Percentiles rank a stretch among this genome's conserved stretches.
These are phyloP conservation scores for Australoheros facetus DNA, from an alignment of 2,797 vertebrate genomes.

Conservation along the genomic window DNA sequence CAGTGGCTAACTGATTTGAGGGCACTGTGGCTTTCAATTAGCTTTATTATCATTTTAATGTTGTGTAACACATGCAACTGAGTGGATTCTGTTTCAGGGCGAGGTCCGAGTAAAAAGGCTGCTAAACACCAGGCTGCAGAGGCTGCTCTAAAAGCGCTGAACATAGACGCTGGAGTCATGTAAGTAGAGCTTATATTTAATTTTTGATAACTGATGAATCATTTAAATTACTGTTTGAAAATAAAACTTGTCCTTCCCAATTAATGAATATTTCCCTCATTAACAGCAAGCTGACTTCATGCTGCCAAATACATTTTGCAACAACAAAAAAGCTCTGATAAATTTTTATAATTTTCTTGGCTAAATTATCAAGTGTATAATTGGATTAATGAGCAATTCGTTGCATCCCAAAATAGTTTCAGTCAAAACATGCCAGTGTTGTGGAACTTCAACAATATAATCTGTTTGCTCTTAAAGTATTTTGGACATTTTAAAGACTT, in stretches of 20 bases:
- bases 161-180: conserved; percentile 74
- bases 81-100: conserved; percentile 75
- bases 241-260: neutral
- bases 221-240: neutral
- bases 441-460: neutral
- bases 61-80: neutral
- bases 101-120: conserved; percentile 90
- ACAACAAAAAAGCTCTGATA: neutral
- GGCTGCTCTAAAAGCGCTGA: conserved; percentile 83
- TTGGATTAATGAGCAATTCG: neutral
- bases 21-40: neutral
- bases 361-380: neutral
- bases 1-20: neutral
- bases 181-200: conserved; percentile 65
- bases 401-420: neutral
- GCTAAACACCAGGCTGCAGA: conserved; percentile 91
- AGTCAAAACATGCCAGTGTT: neutral
- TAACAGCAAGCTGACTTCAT: neutral
- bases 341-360: neutral
- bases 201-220: neutral
- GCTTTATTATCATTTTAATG: neutral
- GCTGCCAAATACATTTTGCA: neutral
- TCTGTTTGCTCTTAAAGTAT: neutral
- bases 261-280: neutral
- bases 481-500: neutral